Evolutionary conservation across 1,140 invertebrate species (phyloP), one percentile per base, ranked within the genome.

Genomic region (Bombus waltoni): DNA sequence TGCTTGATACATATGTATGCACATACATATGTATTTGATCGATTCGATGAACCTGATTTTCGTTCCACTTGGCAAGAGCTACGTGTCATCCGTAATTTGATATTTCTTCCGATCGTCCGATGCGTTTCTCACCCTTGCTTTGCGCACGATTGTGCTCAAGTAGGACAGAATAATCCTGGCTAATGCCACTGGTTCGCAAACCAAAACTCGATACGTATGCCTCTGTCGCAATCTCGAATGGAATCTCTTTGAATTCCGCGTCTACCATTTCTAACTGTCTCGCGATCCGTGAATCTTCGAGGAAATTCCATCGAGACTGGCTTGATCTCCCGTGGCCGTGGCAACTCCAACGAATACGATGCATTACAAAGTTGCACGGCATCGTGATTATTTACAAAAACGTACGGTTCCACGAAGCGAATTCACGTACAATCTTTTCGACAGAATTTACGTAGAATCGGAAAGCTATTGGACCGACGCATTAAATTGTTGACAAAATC

Each of bases 281-380:
- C 74, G 1, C 40, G 2, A 83, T 83, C 57, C 79, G 32, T 32
- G 62, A 87, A 87, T 87, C 85, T 74, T 83, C 71, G 25, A 59
- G 66, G 70, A 42, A 78, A 88, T 83, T 78, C 22, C 59, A 28
- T 18, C 3, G 28, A 38, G 62, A 82, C 84, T 59, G 28, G 42
- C 38, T 57, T 38, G 40, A 83, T 88, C 35, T 32, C 13, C 35
- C 42, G 44, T 13, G 15, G 35, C 28, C n/a, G 40, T 18, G 10
- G 62, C 71, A 76, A 62, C 15, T 11, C 35, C 35, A 6, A 18
- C 77, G 25, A 66, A 40, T 35, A 11, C 28, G 32, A 81, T 47
- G n/a, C n/a, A 35, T 57, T 59, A 18, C 42, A 47, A 38, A 73
- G 10, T 18, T 25, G n/a, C 15, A 15, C 2, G 32, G 2, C 18